Conservation (phyloP, 2,888 invertebrate genomes). For the Drosophila emarginata region DNA sequence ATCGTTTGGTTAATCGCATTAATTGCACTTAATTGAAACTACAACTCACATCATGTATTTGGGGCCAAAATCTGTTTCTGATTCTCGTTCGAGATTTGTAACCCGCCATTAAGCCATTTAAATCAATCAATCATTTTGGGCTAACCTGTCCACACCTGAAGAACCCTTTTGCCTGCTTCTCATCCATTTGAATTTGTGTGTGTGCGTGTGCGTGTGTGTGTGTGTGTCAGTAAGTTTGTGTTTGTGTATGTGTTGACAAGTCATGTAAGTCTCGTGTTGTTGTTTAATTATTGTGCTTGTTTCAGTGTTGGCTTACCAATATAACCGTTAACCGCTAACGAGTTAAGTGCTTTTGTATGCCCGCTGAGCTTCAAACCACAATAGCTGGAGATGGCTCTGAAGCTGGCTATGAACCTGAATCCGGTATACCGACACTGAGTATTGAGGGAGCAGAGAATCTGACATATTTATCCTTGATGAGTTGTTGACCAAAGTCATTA, state of each 20-base stretch:
- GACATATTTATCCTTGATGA: constrained; percentile 64
- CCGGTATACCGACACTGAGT: neutral
- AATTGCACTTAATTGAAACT: constrained; percentile 62
- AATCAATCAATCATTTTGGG: constrained; percentile 52
- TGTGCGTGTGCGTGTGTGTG: constrained; percentile 18
- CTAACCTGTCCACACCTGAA: constrained; percentile 39
- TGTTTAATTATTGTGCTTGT: constrained; percentile 71
- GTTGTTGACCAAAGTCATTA: constrained; percentile 76
- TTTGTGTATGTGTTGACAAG: constrained; percentile 55
- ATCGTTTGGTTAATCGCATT: constrained; percentile 57
- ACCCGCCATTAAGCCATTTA: constrained; percentile 21
- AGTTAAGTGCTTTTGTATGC: constrained; percentile 74
- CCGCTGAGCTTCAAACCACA: constrained; percentile 60
- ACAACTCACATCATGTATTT: constrained; percentile 35
- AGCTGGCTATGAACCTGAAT: neutral
- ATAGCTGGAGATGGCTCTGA: neutral
- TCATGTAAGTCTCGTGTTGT: constrained; percentile 49
- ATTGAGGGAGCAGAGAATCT: constrained; percentile 22
- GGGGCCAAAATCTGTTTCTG: constrained; percentile 20
- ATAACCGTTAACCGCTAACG: constrained; percentile 72
- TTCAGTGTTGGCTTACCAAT: constrained; percentile 64
- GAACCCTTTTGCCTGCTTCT: constrained; percentile 8
- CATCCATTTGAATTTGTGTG: no score
- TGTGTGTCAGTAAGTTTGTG: constrained; percentile 9
- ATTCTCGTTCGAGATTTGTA: constrained; percentile 52